phyloP scores from a whole-genome alignment of 2,113 vertebrate species.

The Acanthisitta chloris region DNA sequence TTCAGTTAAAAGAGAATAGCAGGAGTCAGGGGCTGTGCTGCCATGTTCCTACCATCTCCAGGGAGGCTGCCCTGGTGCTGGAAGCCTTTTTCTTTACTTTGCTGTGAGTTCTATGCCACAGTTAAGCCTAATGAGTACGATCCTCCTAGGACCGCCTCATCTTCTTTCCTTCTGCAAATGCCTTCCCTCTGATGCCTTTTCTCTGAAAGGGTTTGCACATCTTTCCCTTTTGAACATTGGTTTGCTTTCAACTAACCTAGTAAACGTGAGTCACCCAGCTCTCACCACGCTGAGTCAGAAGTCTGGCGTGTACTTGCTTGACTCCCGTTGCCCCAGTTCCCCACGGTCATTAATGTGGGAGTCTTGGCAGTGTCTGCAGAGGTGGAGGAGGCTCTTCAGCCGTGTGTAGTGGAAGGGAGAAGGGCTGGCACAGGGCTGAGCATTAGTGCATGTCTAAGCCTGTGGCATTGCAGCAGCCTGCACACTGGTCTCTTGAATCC shows the following conservation, averaged over 20 bases:
- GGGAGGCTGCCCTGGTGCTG: background rate
- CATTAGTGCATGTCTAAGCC: background rate
- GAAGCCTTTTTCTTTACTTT: conserved; percentile 9
- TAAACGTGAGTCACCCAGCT: background rate
- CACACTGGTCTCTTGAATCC: background rate
- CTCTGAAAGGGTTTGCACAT: background rate
- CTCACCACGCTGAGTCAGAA: background rate
- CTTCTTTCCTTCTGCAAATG: background rate
- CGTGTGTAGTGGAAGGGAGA: background rate
- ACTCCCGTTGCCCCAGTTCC: background rate
- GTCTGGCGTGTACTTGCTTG: background rate
- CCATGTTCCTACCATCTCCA: background rate
- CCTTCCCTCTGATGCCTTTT: background rate
- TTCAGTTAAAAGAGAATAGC: conserved; percentile 38
- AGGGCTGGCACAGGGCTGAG: background rate
- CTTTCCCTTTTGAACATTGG: background rate
- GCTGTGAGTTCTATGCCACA: background rate
- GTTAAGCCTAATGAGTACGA: background rate
- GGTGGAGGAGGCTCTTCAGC: background rate
- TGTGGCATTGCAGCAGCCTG: background rate
- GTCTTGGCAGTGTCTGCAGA: background rate
- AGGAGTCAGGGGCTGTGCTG: background rate
- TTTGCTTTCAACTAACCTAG: background rate
- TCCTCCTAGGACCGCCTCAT: background rate
- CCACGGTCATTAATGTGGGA: accelerated